phyloP scores from a whole-genome alignment of 2,113 vertebrate species.

The Actinemys pallida region DNA sequence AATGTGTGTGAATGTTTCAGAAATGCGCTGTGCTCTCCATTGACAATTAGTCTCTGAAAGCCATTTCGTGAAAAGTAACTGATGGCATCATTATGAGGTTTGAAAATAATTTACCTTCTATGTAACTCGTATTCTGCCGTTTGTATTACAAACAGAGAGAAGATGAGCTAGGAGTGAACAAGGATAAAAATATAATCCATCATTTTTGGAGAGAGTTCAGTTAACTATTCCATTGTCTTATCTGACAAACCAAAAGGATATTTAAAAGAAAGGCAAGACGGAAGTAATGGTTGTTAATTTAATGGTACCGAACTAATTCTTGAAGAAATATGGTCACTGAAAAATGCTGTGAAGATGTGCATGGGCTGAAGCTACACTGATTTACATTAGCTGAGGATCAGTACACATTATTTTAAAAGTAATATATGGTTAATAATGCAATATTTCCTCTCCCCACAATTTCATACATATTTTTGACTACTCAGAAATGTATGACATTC shows the following conservation, averaged over 20 bases:
- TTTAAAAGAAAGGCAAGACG: neutral
- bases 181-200: neutral
- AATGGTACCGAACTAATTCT: neutral
- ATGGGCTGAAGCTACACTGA: neutral
- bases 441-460: constrained; percentile 15
- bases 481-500: neutral
- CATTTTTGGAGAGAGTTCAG: neutral
- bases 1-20: rapidly evolving
- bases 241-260: neutral
- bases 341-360: neutral
- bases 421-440: neutral
- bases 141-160: neutral
- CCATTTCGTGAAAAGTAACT: neutral
- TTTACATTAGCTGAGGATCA: neutral
- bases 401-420: neutral
- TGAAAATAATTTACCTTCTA: neutral
- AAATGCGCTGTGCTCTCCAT: neutral
- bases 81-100: neutral
- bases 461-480: constrained; percentile 16
- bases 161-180: neutral
- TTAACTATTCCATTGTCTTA: neutral
- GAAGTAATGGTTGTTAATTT: rapidly evolving
- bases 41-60: neutral
- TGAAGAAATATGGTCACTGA: neutral
- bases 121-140: neutral